Evolutionary conservation across 2,113 vertebrate genomes (phyloP).

Genomic region (Gymnarchus niloticus): DNA sequence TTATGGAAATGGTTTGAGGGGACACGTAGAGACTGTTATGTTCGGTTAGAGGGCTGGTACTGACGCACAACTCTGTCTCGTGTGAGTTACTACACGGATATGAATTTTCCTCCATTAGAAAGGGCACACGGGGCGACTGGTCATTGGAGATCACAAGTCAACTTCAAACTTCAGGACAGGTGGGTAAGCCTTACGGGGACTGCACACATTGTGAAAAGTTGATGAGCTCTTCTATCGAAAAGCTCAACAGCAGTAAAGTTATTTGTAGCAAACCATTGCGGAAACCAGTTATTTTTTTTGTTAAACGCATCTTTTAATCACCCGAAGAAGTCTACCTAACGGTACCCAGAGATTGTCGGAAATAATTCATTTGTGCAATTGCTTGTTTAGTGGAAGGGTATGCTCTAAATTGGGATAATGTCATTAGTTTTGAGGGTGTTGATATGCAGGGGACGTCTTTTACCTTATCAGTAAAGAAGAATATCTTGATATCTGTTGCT

Average conservation of each 20-base stretch:
- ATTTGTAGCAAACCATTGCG: background rate
- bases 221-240: background rate
- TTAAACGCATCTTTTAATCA: background rate
- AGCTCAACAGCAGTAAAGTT: background rate
- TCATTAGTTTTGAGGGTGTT: background rate
- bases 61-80: background rate
- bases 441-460: background rate
- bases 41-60: background rate
- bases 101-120: slow-evolving; percentile 45
- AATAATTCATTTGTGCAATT: background rate
- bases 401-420: background rate
- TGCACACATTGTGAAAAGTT: background rate
- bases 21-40: background rate
- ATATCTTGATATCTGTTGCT: background rate
- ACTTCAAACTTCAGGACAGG: slow-evolving; percentile 62
- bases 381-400: background rate
- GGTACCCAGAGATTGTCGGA: background rate
- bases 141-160: slow-evolving; percentile 68
- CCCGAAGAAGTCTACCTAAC: background rate
- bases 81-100: background rate
- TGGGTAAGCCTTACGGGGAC: slow-evolving; percentile 36
- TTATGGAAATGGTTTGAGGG: background rate
- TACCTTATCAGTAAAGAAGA: background rate
- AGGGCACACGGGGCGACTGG: slow-evolving; percentile 62
- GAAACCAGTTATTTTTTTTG: background rate